phyloP scores from a whole-genome alignment of 2,113 vertebrate genomes.

The Hippoglossus stenolepis region DNA sequence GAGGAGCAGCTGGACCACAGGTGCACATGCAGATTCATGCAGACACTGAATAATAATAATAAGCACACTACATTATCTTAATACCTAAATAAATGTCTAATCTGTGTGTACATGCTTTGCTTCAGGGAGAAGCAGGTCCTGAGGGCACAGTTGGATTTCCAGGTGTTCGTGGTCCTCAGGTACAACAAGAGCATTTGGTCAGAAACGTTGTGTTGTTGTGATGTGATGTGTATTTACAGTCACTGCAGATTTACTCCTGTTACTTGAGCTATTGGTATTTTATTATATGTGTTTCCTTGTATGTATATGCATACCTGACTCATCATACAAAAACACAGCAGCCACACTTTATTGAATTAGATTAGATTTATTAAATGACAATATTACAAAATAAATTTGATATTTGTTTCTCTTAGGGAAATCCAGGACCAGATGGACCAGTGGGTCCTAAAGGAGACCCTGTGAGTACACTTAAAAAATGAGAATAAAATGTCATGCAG shows the following conservation, averaged over 20 bases:
- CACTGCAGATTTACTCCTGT: neutral
- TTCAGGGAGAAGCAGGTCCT: conserved; percentile 79
- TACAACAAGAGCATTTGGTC: conserved; percentile 28
- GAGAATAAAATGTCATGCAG: neutral
- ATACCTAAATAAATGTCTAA: neutral
- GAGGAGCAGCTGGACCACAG: conserved; percentile 70
- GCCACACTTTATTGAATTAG: no score
- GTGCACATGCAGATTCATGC: conserved; percentile 45
- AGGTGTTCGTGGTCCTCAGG: conserved; percentile 81
- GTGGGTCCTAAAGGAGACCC: conserved; percentile 77
- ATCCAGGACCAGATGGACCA: conserved; percentile 70
- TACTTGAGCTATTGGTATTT: no score
- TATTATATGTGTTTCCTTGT: no score
- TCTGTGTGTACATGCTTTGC: neutral
- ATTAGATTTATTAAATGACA: no score
- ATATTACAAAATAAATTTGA: no score
- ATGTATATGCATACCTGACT: no score
- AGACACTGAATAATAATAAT: neutral
- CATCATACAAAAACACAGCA: no score
- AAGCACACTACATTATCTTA: neutral
- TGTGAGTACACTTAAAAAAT: conserved; percentile 65
- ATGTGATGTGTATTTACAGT: neutral
- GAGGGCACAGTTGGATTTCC: conserved; percentile 65
- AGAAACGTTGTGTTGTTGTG: neutral
- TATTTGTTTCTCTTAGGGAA: conserved; percentile 70